These are phyloP conservation scores for Anoplophora glabripennis DNA, from an alignment of 1,140 invertebrate genomes.

Conservation along the genomic window DNA sequence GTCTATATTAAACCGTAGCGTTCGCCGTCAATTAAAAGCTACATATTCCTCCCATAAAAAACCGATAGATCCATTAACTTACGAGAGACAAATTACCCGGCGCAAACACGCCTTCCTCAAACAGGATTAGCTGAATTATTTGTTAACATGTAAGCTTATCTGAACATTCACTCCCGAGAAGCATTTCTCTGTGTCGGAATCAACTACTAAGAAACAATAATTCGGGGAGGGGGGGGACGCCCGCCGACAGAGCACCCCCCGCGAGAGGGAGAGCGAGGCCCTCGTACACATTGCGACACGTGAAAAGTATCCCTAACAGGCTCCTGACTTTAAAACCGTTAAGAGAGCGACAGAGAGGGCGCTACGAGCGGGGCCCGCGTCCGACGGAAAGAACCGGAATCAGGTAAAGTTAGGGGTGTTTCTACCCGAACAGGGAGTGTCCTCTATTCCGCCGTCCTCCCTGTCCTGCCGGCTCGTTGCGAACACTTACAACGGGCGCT, in stretches of 20 bases:
- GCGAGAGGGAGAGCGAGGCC: conserved; percentile 20
- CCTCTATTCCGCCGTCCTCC: conserved; percentile 37
- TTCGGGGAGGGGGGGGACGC: conserved; percentile 17
- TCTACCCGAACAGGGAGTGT: conserved; percentile 36
- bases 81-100: background rate
- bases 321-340: conserved; percentile 25
- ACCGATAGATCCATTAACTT: background rate
- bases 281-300: conserved; percentile 24
- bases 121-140: conserved; percentile 15
- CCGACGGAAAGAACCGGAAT: conserved; percentile 22
- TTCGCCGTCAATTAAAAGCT: too few relatives aligned
- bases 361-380: background rate
- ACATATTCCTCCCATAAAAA: too few relatives aligned
- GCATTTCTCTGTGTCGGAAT: conserved; percentile 21
- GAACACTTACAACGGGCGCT: conserved; percentile 42
- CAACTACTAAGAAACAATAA: conserved; percentile 33
- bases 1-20: too few relatives aligned
- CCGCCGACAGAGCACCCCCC: conserved; percentile 13
- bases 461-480: conserved; percentile 32
- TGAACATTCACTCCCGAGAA: conserved; percentile 10
- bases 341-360: conserved; percentile 22
- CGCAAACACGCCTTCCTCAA: conserved; percentile 9
- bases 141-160: conserved; percentile 19
- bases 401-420: conserved; percentile 35
- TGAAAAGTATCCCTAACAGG: conserved; percentile 21